Percentiles rank a stretch among this genome's conserved stretches.
Conservation (phyloP, 1,140 invertebrate species). For the Homarus americanus region DNA sequence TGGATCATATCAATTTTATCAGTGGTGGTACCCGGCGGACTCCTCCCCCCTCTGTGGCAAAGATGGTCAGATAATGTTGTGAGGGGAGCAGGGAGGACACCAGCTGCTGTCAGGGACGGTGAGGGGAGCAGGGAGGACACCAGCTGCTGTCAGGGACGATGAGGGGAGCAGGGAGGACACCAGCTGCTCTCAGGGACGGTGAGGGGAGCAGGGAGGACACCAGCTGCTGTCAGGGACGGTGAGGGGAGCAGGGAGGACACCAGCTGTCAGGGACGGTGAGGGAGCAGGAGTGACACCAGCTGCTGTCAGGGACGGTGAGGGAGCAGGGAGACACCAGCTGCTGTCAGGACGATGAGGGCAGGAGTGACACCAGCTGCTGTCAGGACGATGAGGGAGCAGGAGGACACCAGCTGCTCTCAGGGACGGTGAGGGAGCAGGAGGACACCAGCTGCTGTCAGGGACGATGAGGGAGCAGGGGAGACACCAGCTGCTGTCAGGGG, state of each 20-base stretch:
- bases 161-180: not conserved
- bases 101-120: not conserved
- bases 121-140: not conserved
- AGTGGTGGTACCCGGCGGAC: not conserved
- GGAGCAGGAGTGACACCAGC: not conserved
- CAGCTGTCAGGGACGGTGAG: not conserved
- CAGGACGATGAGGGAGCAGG: not conserved
- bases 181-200: not conserved
- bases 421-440: not conserved
- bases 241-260: not conserved
- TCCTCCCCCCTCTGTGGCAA: not conserved
- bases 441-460: not conserved
- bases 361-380: not conserved
- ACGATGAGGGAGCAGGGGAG: not conserved
- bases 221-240: not conserved
- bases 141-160: not conserved
- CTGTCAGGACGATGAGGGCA: not conserved
- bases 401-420: not conserved
- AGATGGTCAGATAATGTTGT: constrained; percentile 15
- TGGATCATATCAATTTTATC: constrained; percentile 41
- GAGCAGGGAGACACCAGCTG: not conserved
- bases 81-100: not conserved
- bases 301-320: not conserved
- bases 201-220: not conserved
- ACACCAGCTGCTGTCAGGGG: not conserved